Evolutionary conservation across 2,113 vertebrate species (phyloP).

Genomic region (Sander lucioperca): DNA sequence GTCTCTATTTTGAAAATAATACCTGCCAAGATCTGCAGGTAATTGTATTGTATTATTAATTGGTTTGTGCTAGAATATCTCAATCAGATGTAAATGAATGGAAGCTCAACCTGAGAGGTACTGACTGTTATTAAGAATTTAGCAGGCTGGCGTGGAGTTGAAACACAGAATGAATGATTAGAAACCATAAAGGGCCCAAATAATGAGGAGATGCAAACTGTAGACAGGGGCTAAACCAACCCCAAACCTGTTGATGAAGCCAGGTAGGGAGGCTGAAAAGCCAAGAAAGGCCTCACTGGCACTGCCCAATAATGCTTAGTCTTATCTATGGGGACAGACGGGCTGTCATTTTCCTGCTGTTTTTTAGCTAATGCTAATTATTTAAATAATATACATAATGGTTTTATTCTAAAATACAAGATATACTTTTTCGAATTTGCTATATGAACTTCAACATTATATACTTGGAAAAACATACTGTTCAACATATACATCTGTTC

Average conservation of each 20-base stretch:
- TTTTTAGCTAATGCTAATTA: not conserved
- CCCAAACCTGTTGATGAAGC: conserved; percentile 61
- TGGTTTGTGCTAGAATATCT: conserved; percentile 93
- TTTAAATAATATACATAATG: not conserved
- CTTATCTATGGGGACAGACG: not conserved
- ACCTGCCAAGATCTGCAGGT: conserved; percentile 64
- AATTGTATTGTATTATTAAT: conserved; percentile 86
- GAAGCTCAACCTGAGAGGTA: conserved; percentile 91
- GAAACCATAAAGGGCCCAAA: conserved; percentile 89
- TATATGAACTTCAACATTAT: not conserved
- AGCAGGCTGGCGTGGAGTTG: conserved; percentile 91
- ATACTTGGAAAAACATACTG: not conserved
- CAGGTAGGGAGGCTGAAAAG: conserved; percentile 10
- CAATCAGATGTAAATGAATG: conserved; percentile 96
- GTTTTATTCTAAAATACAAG: not conserved
- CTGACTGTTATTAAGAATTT: conserved; percentile 95
- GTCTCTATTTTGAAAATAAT: conserved; percentile 70
- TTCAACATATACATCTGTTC: not conserved
- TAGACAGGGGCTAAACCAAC: conserved; percentile 41
- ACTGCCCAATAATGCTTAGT: not conserved
- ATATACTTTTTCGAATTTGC: not conserved
- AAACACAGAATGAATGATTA: conserved; percentile 92
- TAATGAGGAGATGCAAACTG: conserved; percentile 82
- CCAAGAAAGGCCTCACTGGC: conserved; percentile 5
- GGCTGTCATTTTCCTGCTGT: conserved; percentile 3